Conservation (phyloP, 2,113 vertebrate genomes). For the Terrapene triunguis region DNA sequence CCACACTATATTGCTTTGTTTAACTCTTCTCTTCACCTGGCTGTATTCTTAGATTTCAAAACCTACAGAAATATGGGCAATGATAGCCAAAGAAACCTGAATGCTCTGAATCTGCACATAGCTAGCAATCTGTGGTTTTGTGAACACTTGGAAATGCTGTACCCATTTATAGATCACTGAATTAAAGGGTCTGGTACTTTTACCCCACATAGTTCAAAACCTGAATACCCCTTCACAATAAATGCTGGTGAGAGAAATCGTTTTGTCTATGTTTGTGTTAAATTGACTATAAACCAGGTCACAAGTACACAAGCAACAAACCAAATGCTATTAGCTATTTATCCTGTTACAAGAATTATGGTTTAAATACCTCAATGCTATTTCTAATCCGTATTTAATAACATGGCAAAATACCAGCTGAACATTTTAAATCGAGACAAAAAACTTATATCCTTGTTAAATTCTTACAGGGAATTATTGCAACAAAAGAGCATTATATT, state of each 20-base stretch:
- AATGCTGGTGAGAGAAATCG: background rate
- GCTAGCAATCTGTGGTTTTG: accelerated
- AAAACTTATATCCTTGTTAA: slow-evolving; percentile 71
- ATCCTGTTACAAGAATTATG: slow-evolving; percentile 65
- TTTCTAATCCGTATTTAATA: slow-evolving; percentile 83
- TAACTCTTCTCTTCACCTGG: background rate
- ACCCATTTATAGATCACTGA: background rate
- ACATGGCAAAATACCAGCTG: slow-evolving; percentile 66
- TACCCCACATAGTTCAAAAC: background rate
- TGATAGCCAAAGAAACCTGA: accelerated
- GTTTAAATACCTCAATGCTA: slow-evolving; percentile 66
- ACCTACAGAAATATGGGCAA: background rate
- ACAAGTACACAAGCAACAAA: slow-evolving; percentile 54
- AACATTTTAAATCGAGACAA: slow-evolving; percentile 64
- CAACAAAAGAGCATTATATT: slow-evolving; percentile 77
- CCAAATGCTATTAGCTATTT: slow-evolving; percentile 57
- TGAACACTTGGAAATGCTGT: background rate
- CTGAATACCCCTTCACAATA: background rate
- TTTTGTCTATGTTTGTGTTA: background rate
- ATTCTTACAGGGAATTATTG: slow-evolving; percentile 78
- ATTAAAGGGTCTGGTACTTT: background rate
- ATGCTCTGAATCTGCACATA: background rate
- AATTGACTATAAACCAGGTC: slow-evolving; percentile 30
- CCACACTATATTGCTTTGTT: background rate
- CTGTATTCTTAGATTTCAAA: background rate